Percentiles rank a stretch among this genome's conserved stretches.
Conservation (phyloP, 2,797 vertebrate species). For the Spea hammondii region DNA sequence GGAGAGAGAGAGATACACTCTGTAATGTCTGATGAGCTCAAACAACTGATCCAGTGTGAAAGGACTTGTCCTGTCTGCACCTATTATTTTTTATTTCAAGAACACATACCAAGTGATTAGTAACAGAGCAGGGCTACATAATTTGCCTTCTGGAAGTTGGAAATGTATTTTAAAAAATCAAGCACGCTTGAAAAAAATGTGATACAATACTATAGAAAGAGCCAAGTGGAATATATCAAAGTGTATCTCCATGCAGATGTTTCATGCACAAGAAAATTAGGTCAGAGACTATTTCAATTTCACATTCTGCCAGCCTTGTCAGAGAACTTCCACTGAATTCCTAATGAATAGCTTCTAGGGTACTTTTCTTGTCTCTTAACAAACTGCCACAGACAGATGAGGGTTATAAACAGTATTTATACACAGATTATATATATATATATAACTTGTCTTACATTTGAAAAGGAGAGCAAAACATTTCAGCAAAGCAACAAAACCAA, state of each 20-base stretch:
- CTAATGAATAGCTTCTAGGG: slow-evolving; percentile 85
- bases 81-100: slow-evolving; percentile 78
- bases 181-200: slow-evolving; percentile 72
- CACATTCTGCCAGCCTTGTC: slow-evolving; percentile 81
- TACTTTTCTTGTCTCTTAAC: slow-evolving; percentile 78
- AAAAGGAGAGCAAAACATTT: too few species aligned
- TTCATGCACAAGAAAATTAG: slow-evolving; percentile 84
- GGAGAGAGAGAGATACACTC: background rate
- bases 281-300: slow-evolving; percentile 85
- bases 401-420: slow-evolving; percentile 60
- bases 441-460: too few species aligned
- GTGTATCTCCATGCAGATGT: slow-evolving; percentile 81
- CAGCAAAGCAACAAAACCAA: too few species aligned
- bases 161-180: slow-evolving; percentile 75
- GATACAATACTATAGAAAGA: slow-evolving; percentile 78
- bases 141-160: slow-evolving; percentile 77
- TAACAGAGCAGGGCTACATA: slow-evolving; percentile 69
- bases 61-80: slow-evolving; percentile 69
- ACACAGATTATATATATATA: too few species aligned
- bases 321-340: slow-evolving; percentile 82
- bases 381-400: slow-evolving; percentile 77
- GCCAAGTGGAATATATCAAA: slow-evolving; percentile 84
- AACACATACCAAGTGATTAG: slow-evolving; percentile 73
- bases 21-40: slow-evolving; percentile 15
- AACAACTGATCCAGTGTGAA: slow-evolving; percentile 58